Base-by-base conservation (phyloP, 2,797 vertebrate genomes). In the Mus spretus region DNA sequence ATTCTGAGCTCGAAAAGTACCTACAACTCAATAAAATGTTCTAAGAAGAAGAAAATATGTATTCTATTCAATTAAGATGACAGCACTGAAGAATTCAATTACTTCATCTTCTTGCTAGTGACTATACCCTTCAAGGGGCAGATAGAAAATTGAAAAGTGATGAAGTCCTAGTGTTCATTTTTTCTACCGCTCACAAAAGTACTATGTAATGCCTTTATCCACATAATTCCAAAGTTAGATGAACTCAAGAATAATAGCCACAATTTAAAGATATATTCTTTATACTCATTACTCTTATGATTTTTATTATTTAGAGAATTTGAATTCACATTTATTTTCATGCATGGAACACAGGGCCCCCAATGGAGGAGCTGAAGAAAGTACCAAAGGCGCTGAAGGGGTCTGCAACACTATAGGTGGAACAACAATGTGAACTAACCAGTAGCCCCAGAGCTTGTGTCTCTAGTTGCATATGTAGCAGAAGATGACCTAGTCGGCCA, bases 1-100 rank as follows among this genome's bases (percentile, higher is more conserved):
- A 55, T 83, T 37, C 26, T 95, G 11, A 26, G 53, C 34, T 89
- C 91, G 31, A 57, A 17, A 93, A 92, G 63, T 59, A 19, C 4
- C 37, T 82, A 31, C 44, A 65, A 47, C 40, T 55, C 44, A 24
- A 95, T 85, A 50, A 95, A 70, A 90, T 40, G 91, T 24, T 24
- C 65, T 84, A 78, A 28, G 74, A 20, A 8, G 37, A 75, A 5
- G 14, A 15, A 1, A 92, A 79, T 93, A 57, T 65, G n/a, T 44
- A 82, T 82, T 91, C 28, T 44, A 3, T 82, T 78, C 17, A 47
- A 79, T 63, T 40, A 83, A 34, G 31, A 6, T 55, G 75, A 78
- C 47, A 67, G 28, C 26, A 37, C 3, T 53, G 15, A 40, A 9
- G 10, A 5, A 10, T 6, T 91, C 15, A 2, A 40, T 3, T 47